Conservation (phyloP, 2,888 invertebrate species). For the Uloborus plumipes region DNA sequence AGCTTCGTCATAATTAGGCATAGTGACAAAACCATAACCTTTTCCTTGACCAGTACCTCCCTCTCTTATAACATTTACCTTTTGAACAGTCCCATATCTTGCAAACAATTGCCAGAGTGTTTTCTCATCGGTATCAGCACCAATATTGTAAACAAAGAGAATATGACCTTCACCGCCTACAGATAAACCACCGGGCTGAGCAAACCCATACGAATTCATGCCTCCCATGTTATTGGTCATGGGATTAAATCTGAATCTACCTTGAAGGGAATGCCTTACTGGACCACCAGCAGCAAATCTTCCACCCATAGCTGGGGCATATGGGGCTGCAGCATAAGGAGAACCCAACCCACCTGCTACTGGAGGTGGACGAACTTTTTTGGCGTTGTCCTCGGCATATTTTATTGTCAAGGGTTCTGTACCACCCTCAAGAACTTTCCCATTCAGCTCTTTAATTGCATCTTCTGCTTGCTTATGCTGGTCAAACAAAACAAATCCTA, state of each 20-base stretch:
- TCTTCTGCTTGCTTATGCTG: slow-evolving; percentile 90
- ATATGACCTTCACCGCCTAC: slow-evolving; percentile 68
- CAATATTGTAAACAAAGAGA: slow-evolving; percentile 72
- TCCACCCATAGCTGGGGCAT: slow-evolving; percentile 28
- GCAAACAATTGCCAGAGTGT: slow-evolving; percentile 71
- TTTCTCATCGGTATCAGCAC: slow-evolving; percentile 71
- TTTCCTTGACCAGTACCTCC: slow-evolving; percentile 69
- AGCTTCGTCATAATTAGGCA: slow-evolving; percentile 72
- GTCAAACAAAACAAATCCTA: slow-evolving; percentile 87
- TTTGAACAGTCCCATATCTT: slow-evolving; percentile 71
- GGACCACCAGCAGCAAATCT: slow-evolving; percentile 56
- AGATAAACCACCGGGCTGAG: slow-evolving; percentile 12
- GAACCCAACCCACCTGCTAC: neutral
- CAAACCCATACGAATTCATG: slow-evolving; percentile 18
- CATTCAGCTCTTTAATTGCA: slow-evolving; percentile 86
- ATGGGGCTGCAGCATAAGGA: slow-evolving; percentile 20
- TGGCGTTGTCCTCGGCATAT: slow-evolving; percentile 88
- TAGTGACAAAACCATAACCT: slow-evolving; percentile 73
- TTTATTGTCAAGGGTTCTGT: slow-evolving; percentile 87
- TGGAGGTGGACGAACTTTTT: slow-evolving; percentile 69
- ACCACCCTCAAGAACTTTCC: slow-evolving; percentile 85
- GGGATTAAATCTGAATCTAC: slow-evolving; percentile 59
- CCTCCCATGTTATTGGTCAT: slow-evolving; percentile 46
- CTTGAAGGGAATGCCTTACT: slow-evolving; percentile 44
- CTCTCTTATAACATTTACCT: slow-evolving; percentile 71